Conservation (phyloP, 2,797 vertebrate genomes). For the Pangasius larnaudii region DNA sequence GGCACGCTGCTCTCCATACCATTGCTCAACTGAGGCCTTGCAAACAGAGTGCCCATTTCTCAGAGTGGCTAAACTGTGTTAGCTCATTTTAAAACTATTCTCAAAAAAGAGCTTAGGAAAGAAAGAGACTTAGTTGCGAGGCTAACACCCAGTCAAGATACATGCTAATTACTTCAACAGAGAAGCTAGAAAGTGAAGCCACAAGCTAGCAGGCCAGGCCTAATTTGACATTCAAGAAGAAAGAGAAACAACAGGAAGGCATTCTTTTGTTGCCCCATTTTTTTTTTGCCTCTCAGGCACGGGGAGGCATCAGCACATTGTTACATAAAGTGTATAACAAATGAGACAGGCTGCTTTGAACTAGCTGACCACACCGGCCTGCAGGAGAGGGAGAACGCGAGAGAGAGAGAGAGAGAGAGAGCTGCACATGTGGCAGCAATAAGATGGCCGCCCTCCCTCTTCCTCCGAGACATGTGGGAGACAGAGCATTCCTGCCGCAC, state of each 20-base stretch:
- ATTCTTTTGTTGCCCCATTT: conserved; percentile 63
- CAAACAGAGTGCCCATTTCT: conserved; percentile 68
- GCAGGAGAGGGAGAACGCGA: conserved; percentile 69
- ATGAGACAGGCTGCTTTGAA: conserved; percentile 81
- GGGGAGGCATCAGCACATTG: conserved; percentile 69
- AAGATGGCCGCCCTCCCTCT: conserved; percentile 70
- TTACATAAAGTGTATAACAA: conserved; percentile 83
- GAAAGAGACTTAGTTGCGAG: background rate
- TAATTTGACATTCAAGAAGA: conserved; percentile 51
- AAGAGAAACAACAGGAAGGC: conserved; percentile 63
- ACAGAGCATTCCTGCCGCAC: conserved; percentile 78
- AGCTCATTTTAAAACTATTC: conserved; percentile 17
- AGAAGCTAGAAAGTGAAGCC: conserved; percentile 62
- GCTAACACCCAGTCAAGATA: conserved; percentile 66
- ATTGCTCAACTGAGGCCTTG: conserved; percentile 72
- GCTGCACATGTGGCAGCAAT: conserved; percentile 83
- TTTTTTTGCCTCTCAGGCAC: conserved; percentile 62
- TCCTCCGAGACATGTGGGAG: conserved; percentile 78
- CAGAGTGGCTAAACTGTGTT: conserved; percentile 42
- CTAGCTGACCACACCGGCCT: conserved; percentile 81
- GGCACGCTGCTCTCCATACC: conserved; percentile 75
- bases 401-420: background rate
- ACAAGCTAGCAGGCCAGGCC: conserved; percentile 53
- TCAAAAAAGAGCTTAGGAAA: background rate
- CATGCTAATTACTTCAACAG: conserved; percentile 70